Base-by-base conservation (phyloP, 2,797 vertebrate species). In the Sebastes goodei region DNA sequence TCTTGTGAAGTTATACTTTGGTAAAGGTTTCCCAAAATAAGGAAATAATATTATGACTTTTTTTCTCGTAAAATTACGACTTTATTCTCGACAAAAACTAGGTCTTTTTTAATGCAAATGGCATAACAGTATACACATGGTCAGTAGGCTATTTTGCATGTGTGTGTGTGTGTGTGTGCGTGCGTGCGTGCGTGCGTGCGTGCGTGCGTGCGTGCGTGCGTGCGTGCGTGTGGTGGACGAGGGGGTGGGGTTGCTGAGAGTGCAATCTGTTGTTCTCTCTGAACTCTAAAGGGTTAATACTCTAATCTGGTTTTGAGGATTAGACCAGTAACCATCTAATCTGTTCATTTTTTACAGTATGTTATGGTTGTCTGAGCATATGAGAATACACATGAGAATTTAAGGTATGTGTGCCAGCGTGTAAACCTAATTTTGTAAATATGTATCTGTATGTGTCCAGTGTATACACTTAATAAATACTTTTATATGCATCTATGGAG, bases 281-380 rank as follows among this genome's bases (percentile, higher is more conserved):
- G 83, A 84, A 83, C 89, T 84, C 71, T 38, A 2, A 85, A 83
- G 84, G 75, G 85, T 93, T 89, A 86, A 87, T 68, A 57, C 78
- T 72, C 7, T 89, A 89, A 92, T 92, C 87, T 82, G 79, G 64
- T 87, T 88, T 76, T 17, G 27, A 49, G 78, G 86, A 88, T 90
- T 88, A 84, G 49, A 80, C 29, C 17, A 73, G 52, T 52, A 46
- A 75, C 53, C 9, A 38, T 76, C 63, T 89, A 81, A 88, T 88
- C 84, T 85, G 72, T 46, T 71, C 64, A 69, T 74, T 79, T 57
- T 60, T 81, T 66, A 73, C 76, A 73, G 29, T 66, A 38, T 74
- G 79, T 33, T 65, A 15, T 33, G 64, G 32, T 27, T 23, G 61
- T 61, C 10, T 70, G 60, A 64, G 46, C 57, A 46, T 60, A 23